Conservation (phyloP, 2,113 vertebrate genomes). For the Seriola rivoliana region DNA sequence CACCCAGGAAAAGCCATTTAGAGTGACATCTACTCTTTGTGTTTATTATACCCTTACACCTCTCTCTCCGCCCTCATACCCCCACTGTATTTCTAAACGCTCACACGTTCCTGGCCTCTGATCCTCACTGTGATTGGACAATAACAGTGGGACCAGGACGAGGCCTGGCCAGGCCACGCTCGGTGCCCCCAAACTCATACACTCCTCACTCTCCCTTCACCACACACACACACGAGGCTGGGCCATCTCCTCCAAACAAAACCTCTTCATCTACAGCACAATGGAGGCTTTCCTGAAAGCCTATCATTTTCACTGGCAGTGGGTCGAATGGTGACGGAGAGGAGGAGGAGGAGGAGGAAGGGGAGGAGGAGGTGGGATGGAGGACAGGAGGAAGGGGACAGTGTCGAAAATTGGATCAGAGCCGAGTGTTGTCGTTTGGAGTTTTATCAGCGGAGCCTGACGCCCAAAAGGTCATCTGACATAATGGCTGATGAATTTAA, state of each 20-base stretch:
- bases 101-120: conserved; percentile 66
- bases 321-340: conserved; percentile 63
- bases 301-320: conserved; percentile 99
- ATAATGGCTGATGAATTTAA: conserved; percentile 79
- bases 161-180: conserved; percentile 44
- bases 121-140: conserved; percentile 75
- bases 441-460: conserved; percentile 78
- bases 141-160: conserved; percentile 59
- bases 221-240: conserved; percentile 45
- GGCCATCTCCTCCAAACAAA: conserved; percentile 93
- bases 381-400: conserved; percentile 38
- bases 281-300: conserved; percentile 97
- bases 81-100: conserved; percentile 91
- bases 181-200: conserved; percentile 43
- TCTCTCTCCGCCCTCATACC: conserved; percentile 56
- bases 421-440: conserved; percentile 74
- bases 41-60: conserved; percentile 69
- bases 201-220: conserved; percentile 25
- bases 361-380: background rate
- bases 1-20: conserved; percentile 97
- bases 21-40: conserved; percentile 89
- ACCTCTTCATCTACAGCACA: conserved; percentile 99
- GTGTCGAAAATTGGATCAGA: conserved; percentile 77
- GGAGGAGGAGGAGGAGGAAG: conserved; percentile 17
- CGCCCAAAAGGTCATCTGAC: conserved; percentile 81